Evolutionary conservation across 2,113 vertebrate species (phyloP).

Genomic region (Leucopsar rothschildi): DNA sequence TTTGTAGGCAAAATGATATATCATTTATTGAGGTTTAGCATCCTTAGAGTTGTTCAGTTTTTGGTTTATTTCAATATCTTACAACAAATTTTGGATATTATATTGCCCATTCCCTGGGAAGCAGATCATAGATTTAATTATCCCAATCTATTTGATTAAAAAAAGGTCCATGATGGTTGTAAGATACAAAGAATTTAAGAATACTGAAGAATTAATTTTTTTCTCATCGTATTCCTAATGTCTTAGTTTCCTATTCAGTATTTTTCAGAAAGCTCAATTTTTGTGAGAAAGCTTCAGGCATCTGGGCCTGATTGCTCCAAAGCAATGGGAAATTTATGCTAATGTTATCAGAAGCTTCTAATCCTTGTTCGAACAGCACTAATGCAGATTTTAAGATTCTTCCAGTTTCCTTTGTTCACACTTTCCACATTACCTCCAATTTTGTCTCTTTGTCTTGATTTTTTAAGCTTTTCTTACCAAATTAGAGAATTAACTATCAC

Average conservation of each 20-base stretch:
- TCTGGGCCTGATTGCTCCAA: neutral
- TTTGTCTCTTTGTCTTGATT: neutral
- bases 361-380: neutral
- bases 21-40: neutral
- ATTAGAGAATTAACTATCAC: neutral
- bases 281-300: neutral
- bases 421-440: neutral
- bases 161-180: neutral
- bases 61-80: neutral
- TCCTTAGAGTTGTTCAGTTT: neutral
- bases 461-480: neutral
- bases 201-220: neutral
- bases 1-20: neutral
- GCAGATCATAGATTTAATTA: neutral
- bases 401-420: neutral
- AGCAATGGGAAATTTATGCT: neutral
- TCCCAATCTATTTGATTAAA: neutral
- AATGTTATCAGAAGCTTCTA: neutral
- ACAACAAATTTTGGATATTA: neutral
- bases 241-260: neutral
- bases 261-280: neutral
- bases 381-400: slow-evolving; percentile 2
- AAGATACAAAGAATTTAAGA: neutral
- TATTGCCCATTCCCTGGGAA: neutral
- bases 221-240: neutral